Conservation (phyloP, 35 echinoderm and acorn worm genomes). For the Chiridota heheva region DNA sequence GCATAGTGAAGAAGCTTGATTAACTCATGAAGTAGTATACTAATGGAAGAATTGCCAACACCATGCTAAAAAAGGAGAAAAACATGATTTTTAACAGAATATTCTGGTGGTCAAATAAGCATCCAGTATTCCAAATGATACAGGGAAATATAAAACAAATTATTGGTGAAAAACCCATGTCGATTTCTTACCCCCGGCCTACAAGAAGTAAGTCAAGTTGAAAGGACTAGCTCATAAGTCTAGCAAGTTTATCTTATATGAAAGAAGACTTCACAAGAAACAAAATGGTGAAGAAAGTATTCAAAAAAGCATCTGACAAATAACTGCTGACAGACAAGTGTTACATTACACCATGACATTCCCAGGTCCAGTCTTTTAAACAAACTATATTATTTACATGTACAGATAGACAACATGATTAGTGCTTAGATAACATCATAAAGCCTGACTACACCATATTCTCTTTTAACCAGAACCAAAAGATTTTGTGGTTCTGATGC, state of each 20-base stretch:
- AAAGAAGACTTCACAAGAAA: too few species aligned
- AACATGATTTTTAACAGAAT: too few species aligned
- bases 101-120: neutral
- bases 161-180: neutral
- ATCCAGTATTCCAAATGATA: too few species aligned
- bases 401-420: neutral
- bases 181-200: neutral
- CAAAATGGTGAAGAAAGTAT: too few species aligned
- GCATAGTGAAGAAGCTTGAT: constrained; percentile 88
- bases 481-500: too few species aligned
- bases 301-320: neutral
- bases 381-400: neutral
- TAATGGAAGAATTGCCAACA: constrained; percentile 76
- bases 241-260: too few species aligned
- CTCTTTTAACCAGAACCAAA: too few species aligned
- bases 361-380: neutral
- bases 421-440: too few species aligned
- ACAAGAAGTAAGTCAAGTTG: neutral
- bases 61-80: constrained; percentile 75
- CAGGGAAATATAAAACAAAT: too few species aligned
- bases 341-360: too few species aligned
- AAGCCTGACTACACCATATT: too few species aligned
- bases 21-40: constrained; percentile 78
- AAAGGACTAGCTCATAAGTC: neutral
- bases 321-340: neutral